Base-by-base conservation (phyloP, 2,888 invertebrate genomes). In the Dicyrtomina minuta region DNA sequence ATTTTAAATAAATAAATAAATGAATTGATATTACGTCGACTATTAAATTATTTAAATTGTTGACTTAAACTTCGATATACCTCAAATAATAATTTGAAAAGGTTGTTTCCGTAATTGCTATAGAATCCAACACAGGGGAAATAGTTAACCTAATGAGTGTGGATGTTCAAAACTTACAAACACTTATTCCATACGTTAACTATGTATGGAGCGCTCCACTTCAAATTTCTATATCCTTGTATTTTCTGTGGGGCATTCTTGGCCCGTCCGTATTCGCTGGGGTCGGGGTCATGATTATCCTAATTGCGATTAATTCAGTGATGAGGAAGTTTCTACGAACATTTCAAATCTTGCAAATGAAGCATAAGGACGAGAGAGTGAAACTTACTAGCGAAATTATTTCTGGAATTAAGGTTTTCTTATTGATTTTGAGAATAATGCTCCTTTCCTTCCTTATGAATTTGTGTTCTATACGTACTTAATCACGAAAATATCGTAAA, bases 341-440 rank as follows among this genome's bases (percentile, higher is more conserved):
- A 0, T 83, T 91, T 72, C 93, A 93, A 83, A 89, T 92, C 64
- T 86, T 86, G 73, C 95, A 95, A 82, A 95, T 96, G 94, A 92
- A 92, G 80, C 89, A 89, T 82, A 96, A 96, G 83, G 96, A 96
- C 80, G 90, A 93, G 80, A 86, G 96, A 78, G 92, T 96, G 0
- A 95, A 95, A 79, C 84, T 94, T 65, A 94, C 95, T 91, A 94
- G 92, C 79, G 96, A 96, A 85, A 89, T 95, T 74, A 85, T 96
- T 68, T 92, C 90, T 81, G 95, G 95, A 56, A 94, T 96, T 75
- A 96, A 95, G 86, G 93, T 89, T 49, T n/a, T n/a, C n/a, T n/a
- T 26, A 58, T 20, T n/a, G n/a, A n/a, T 24, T 44, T 13, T 61
- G 20, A 10, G 53, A 13, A 10, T 17, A 17, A 17, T n/a, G n/a